These are phyloP conservation scores for Monopis laevigella DNA, from an alignment of 2,888 invertebrate species.

Conservation along the genomic window DNA sequence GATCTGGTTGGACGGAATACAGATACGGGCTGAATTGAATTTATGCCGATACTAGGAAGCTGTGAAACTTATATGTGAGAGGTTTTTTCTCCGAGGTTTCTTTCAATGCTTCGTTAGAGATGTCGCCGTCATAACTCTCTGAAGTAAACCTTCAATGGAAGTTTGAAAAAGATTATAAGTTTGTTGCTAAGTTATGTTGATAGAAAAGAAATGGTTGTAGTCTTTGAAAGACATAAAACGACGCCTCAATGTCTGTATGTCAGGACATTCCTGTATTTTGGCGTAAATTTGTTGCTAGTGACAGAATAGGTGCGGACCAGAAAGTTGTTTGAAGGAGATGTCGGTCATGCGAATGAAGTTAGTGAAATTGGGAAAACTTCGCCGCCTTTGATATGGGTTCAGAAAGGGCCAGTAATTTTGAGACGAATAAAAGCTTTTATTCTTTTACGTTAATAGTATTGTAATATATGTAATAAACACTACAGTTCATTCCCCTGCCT, in stretches of 20 bases:
- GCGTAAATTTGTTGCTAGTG: too few species aligned
- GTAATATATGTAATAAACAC: too few species aligned
- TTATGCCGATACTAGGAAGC: constrained; percentile 38
- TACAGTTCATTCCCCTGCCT: too few species aligned
- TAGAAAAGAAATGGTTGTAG: constrained; percentile 3
- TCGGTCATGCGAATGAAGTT: too few species aligned
- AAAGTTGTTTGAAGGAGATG: too few species aligned
- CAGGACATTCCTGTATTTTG: not conserved
- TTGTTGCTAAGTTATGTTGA: not conserved
- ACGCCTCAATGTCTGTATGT: constrained; percentile 6
- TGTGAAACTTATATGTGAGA: not conserved
- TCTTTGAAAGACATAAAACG: not conserved
- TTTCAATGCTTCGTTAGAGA: not conserved
- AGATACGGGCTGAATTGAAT: constrained; percentile 61
- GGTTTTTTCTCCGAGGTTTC: constrained; percentile 2
- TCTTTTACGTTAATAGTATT: too few species aligned
- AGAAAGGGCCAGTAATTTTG: too few species aligned
- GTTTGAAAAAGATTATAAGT: too few species aligned
- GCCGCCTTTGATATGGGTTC: too few species aligned
- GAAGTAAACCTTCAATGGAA: not conserved
- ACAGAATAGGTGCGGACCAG: too few species aligned
- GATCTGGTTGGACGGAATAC: constrained; percentile 52
- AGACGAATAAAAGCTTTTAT: too few species aligned
- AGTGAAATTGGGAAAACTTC: too few species aligned
- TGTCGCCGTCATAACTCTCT: not conserved